phyloP scores from a whole-genome alignment of 2,113 vertebrate genomes.

The Sebastes fasciatus region DNA sequence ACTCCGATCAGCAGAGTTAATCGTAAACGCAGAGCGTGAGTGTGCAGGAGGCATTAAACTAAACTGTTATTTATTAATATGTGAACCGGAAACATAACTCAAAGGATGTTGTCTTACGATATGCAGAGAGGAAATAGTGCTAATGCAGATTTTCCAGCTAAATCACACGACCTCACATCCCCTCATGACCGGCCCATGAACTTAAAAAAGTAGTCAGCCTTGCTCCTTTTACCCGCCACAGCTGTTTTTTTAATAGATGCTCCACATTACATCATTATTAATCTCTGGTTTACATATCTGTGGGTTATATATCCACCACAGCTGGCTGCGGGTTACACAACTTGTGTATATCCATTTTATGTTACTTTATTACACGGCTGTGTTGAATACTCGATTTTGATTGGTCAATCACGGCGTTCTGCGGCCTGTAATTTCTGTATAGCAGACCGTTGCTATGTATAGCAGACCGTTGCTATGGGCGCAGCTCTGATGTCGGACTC shows the following conservation, averaged over 20 bases:
- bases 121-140: background rate
- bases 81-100: background rate
- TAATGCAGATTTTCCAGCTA: slow-evolving; percentile 8
- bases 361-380: background rate
- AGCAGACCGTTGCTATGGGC: no score
- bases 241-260: background rate
- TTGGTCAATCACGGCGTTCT: no score
- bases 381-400: no score
- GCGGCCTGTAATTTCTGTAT: no score
- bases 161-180: background rate
- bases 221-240: background rate
- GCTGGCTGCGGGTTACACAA: slow-evolving; percentile 8
- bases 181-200: background rate
- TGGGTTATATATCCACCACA: slow-evolving; percentile 2
- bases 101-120: background rate
- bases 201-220: background rate
- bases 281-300: slow-evolving; percentile 20
- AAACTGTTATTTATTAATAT: slow-evolving; percentile 26
- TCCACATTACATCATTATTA: slow-evolving; percentile 17
- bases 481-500: no score
- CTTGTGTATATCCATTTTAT: background rate
- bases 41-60: background rate
- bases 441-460: no score
- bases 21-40: background rate
- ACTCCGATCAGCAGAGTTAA: slow-evolving; percentile 22